These are phyloP conservation scores for Aleiodes sp. DNA, from an alignment of 1,140 invertebrate species.

Conservation along the genomic window DNA sequence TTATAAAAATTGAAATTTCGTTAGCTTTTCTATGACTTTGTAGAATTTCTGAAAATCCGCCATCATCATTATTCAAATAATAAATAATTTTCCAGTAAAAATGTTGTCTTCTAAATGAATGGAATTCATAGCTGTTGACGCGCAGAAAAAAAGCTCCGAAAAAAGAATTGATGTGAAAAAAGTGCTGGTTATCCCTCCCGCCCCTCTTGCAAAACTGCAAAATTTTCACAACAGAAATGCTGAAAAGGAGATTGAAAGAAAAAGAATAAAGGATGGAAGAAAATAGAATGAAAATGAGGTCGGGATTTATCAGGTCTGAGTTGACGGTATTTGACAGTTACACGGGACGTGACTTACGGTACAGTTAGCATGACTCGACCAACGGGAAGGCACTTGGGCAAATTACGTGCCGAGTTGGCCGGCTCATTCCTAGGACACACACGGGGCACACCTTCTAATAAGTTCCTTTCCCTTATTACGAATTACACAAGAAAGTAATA, in stretches of 20 bases:
- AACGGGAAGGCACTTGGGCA: conserved; percentile 65
- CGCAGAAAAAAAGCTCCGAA: no score
- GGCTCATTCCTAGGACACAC: conserved; percentile 55
- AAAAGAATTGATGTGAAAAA: no score
- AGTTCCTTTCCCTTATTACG: conserved; percentile 25
- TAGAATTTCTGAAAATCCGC: no score
- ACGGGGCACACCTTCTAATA: conserved; percentile 50
- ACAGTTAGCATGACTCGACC: conserved; percentile 60
- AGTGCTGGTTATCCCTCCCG: no score
- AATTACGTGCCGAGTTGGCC: conserved; percentile 65
- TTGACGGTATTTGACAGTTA: conserved; percentile 34
- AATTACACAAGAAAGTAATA: conserved; percentile 29
- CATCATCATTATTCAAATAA: no score
- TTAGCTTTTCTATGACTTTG: no score
- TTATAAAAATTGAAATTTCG: no score
- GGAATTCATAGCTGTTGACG: no score
- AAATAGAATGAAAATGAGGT: conserved; percentile 28
- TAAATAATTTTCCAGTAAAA: no score
- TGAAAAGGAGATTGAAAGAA: conserved; percentile 27
- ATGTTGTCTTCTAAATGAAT: no score
- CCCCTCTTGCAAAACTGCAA: no score
- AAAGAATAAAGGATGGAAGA: neutral
- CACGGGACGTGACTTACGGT: conserved; percentile 49
- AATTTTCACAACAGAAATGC: neutral
- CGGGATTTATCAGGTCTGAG: conserved; percentile 30